Conservation (phyloP, 2,888 invertebrate genomes). For the Drosophila lacicola region DNA sequence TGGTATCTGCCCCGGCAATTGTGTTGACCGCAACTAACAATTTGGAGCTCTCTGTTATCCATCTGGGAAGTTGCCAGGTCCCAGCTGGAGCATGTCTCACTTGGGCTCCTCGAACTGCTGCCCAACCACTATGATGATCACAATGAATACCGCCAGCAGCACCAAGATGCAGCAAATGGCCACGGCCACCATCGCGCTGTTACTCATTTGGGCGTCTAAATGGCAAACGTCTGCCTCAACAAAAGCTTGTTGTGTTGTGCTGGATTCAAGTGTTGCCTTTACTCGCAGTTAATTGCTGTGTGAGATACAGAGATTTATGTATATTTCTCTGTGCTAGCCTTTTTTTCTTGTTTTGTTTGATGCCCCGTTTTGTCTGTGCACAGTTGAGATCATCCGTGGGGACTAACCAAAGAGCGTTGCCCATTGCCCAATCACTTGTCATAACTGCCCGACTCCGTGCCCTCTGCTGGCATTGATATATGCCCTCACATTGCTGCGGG, state of each 20-base stretch:
- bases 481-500: conserved; percentile 31
- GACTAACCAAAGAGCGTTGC: conserved; percentile 1
- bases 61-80: conserved; percentile 85
- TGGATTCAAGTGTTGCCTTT: conserved; percentile 2
- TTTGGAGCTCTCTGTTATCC: conserved; percentile 85
- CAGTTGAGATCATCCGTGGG: conserved; percentile 63
- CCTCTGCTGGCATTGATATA: conserved; percentile 36
- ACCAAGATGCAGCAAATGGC: conserved; percentile 93
- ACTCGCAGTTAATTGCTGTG: conserved; percentile 32
- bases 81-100: conserved; percentile 86
- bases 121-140: conserved; percentile 92
- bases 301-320: conserved; percentile 38
- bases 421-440: conserved; percentile 61
- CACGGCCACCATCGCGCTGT: conserved; percentile 90
- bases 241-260: background rate
- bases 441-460: conserved; percentile 38
- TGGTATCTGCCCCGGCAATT: conserved; percentile 41
- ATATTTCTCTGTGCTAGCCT: conserved; percentile 22
- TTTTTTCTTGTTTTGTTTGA: background rate
- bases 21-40: conserved; percentile 77
- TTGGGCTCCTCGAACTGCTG: conserved; percentile 90
- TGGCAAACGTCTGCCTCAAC: conserved; percentile 17
- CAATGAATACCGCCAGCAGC: conserved; percentile 92
- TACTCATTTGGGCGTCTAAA: conserved; percentile 81
- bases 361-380: conserved; percentile 54